phyloP scores from a whole-genome alignment of 2,888 invertebrate genomes.

The Archaeoteleia sp. region DNA sequence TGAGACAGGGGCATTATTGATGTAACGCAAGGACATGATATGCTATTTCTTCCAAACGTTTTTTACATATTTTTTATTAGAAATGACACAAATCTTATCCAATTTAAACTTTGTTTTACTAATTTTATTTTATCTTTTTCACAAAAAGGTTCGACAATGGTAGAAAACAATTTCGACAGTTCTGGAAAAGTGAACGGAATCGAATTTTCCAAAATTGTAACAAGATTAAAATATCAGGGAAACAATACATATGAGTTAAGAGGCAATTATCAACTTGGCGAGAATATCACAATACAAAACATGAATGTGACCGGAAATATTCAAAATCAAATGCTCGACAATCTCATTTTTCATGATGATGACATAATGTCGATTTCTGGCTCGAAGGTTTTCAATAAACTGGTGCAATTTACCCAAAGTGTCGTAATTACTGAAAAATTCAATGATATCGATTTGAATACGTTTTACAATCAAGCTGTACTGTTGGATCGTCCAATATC shows the following conservation, averaged over 20 bases:
- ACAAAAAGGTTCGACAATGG: constrained; percentile 5
- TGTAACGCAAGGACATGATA: too few species aligned
- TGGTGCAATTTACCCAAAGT: neutral
- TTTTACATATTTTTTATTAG: too few species aligned
- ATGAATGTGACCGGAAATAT: constrained; percentile 7
- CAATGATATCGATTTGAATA: constrained; percentile 6
- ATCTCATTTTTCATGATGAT: constrained; percentile 4
- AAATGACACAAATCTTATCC: too few species aligned
- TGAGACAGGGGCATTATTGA: too few species aligned
- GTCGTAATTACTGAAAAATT: neutral
- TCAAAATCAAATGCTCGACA: constrained; percentile 2
- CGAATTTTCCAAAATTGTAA: neutral
- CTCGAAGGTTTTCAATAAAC: constrained; percentile 8
- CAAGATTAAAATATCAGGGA: neutral
- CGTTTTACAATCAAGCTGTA: constrained; percentile 5
- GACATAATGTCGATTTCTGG: neutral
- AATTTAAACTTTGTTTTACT: too few species aligned
- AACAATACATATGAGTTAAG: neutral
- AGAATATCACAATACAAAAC: constrained; percentile 10
- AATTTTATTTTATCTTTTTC: too few species aligned
- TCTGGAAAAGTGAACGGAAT: constrained; percentile 7
- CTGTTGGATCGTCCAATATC: constrained; percentile 4
- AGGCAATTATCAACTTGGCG: constrained; percentile 3
- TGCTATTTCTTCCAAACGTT: too few species aligned
- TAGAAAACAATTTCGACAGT: neutral